Evolutionary conservation across 2,888 invertebrate genomes (phyloP).

Genomic region (Drepanosiphum platanoidis): DNA sequence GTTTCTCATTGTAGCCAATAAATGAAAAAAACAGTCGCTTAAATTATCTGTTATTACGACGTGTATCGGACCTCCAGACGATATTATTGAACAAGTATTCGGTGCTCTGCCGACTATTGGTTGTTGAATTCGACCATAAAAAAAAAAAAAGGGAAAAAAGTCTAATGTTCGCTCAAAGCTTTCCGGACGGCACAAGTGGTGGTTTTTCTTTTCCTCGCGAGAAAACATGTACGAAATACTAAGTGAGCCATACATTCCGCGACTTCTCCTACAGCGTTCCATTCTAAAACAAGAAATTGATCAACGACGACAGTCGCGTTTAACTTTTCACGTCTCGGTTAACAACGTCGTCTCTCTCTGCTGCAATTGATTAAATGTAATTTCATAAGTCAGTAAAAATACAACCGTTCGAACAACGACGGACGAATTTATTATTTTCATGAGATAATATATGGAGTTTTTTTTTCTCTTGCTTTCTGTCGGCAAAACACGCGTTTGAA

Average conservation of each 20-base stretch:
- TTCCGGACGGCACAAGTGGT: constrained; percentile 2
- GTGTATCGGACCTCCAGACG: neutral
- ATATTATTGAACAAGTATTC: constrained; percentile 28
- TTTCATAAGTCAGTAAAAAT: neutral
- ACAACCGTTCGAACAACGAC: neutral
- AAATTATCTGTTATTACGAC: constrained; percentile 30
- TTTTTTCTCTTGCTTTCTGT: too few species aligned
- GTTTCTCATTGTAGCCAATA: neutral
- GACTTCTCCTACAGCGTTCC: neutral
- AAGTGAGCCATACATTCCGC: constrained; percentile 28
- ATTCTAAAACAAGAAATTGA: constrained; percentile 16
- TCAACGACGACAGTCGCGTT: neutral
- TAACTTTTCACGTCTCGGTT: neutral
- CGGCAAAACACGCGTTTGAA: too few species aligned
- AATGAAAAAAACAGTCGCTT: constrained; percentile 41
- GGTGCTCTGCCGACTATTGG: constrained; percentile 28
- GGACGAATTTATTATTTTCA: neutral
- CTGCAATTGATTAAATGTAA: neutral
- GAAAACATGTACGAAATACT: constrained; percentile 39
- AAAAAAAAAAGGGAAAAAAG: constrained; percentile 15
- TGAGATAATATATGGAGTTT: too few species aligned
- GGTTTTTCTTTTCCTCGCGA: neutral
- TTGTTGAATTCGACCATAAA: constrained; percentile 27
- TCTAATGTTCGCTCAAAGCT: constrained; percentile 37
- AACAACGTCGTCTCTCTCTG: neutral